phyloP scores from a whole-genome alignment of 2,888 invertebrate genomes.

The Dasysyrphus tricinctus region DNA sequence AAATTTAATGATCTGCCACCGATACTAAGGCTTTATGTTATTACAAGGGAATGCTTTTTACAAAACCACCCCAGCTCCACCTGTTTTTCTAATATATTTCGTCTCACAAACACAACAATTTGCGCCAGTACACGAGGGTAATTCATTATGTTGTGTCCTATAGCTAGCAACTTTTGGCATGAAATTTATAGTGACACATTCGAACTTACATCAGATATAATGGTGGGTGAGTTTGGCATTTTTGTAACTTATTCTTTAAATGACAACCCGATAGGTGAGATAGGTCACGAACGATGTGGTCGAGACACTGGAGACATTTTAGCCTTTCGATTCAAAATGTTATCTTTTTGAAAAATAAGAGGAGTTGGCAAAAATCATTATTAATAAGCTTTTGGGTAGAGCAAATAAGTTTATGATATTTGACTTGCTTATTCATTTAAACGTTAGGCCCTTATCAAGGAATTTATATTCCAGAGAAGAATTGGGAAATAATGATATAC shows the following conservation, averaged over 20 bases:
- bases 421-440: background rate
- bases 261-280: constrained; percentile 42
- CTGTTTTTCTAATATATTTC: background rate
- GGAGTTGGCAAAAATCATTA: background rate
- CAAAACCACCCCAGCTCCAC: background rate
- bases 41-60: constrained; percentile 44
- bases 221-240: constrained; percentile 28
- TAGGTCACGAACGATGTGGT: constrained; percentile 49
- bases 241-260: constrained; percentile 50
- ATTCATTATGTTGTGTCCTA: constrained; percentile 58
- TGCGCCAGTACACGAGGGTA: constrained; percentile 38
- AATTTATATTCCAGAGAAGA: too few relatives aligned
- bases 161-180: constrained; percentile 55
- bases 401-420: background rate
- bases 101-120: constrained; percentile 26
- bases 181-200: constrained; percentile 71
- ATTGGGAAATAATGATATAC: too few relatives aligned
- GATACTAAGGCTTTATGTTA: constrained; percentile 47
- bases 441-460: too few relatives aligned
- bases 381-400: background rate
- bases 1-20: constrained; percentile 66
- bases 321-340: constrained; percentile 45
- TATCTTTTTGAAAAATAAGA: constrained; percentile 39
- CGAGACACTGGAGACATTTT: constrained; percentile 41
- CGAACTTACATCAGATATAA: constrained; percentile 40